Conservation (phyloP, 2,888 invertebrate species). For the Ptilodon capucinus region DNA sequence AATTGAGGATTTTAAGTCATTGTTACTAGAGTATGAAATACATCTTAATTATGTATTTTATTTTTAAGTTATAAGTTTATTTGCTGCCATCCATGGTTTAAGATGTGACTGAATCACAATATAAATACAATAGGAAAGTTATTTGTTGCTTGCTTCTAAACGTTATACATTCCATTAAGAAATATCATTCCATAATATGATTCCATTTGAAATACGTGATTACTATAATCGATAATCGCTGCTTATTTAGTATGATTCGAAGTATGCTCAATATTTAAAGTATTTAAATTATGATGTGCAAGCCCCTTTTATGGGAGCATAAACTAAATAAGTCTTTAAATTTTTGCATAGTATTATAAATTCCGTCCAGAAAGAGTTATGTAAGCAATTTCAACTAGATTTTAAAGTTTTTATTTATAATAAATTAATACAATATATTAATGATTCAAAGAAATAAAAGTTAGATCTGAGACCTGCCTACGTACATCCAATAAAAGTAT, state of each 20-base stretch:
- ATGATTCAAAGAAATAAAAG: no score
- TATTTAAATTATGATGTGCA: background rate
- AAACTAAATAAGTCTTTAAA: background rate
- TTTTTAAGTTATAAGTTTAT: constrained; percentile 23
- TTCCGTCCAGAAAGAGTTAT: background rate
- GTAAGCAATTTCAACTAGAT: background rate
- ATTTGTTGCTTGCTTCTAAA: background rate
- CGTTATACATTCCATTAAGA: background rate
- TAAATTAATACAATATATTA: no score
- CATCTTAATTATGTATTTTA: constrained; percentile 13
- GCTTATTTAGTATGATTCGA: background rate
- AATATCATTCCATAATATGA: background rate
- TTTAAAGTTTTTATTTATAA: no score
- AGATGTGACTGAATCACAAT: constrained; percentile 3
- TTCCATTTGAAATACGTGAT: background rate
- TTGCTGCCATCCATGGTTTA: constrained; percentile 23
- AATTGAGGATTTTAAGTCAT: constrained; percentile 25
- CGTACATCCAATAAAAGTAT: no score
- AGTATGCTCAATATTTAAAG: background rate
- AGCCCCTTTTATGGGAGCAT: background rate
- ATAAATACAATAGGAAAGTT: background rate
- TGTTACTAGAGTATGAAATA: constrained; percentile 19
- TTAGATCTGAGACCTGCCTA: no score
- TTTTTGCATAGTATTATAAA: background rate
- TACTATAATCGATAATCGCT: background rate